Base-by-base conservation (phyloP, 2,888 invertebrate species). In the Galerucella pusilla region DNA sequence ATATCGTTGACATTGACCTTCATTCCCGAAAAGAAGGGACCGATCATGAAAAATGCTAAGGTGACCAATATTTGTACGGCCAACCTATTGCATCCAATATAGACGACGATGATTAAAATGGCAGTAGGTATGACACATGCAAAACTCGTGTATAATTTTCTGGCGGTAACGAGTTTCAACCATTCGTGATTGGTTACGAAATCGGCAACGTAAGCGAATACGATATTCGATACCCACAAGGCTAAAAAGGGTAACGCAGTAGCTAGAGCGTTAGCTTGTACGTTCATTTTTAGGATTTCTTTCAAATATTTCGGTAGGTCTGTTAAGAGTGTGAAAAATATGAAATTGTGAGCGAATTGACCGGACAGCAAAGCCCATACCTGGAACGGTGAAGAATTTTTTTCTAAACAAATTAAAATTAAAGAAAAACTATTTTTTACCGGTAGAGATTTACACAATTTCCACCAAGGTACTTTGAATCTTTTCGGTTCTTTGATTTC, bases 291-390 rank as follows among this genome's bases (percentile, higher is more conserved):
- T 74, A 92, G 85, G 2, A 92, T 90, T 73, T 91, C 91, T 49
- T 89, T 91, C 90, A 92, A 90, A 85, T 92, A 92, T 77, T 91
- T 91, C 0, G 92, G 92, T 10, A 92, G 86, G 81, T 92, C 91
- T 0, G 91, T 92, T 54, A 92, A 89, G 89, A 92, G 90, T 2
- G 91, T 91, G 83, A 91, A 92, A 81, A 91, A 91, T 5, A 91
- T 91, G 89, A 91, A 92, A 80, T 91, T 91, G 83, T 92, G 92
- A 9, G 91, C 90, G 78, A 91, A 88, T 89, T 93, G 93, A 77
- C 93, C 94, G 65, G 90, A 90, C 14, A 93, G 90, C 20, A 94
- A 70, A 1, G 80, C 82, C 80, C 79, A 81, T 35, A 76, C 73
- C 25, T 79, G 77, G n/a, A 75, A 72, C 14, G n/a, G 64, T 45